These are phyloP conservation scores for Carcharodon carcharias DNA, from an alignment of 2,797 vertebrate genomes.

Conservation along the genomic window DNA sequence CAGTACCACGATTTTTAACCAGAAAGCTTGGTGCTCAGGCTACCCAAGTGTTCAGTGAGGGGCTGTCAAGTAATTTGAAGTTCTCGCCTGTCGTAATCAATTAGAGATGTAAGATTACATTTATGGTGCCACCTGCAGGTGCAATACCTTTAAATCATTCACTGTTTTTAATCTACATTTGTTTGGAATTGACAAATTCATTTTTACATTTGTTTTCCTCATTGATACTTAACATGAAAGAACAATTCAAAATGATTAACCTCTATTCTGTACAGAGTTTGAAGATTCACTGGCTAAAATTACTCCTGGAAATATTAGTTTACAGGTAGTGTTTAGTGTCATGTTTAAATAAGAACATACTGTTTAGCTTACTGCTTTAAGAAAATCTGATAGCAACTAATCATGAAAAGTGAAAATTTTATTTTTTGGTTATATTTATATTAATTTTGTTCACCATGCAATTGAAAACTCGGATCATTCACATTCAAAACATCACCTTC, in stretches of 20 bases:
- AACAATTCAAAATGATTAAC: conserved; percentile 4
- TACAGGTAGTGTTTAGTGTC: not conserved
- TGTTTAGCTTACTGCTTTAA: not conserved
- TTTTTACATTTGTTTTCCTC: not conserved
- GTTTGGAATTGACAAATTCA: not conserved
- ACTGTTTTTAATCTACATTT: not conserved
- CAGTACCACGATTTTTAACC: not conserved
- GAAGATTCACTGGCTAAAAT: not conserved
- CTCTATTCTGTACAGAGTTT: not conserved
- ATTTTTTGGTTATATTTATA: not conserved
- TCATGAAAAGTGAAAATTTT: not conserved
- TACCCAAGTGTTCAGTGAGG: not conserved
- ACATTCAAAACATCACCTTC: not conserved
- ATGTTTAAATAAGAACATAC: not conserved
- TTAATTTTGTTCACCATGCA: not conserved
- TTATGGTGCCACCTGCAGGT: not conserved
- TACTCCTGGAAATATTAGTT: not conserved
- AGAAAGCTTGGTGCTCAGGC: not conserved
- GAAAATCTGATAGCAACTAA: not conserved
- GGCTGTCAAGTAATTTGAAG: not conserved
- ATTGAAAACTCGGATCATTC: not conserved
- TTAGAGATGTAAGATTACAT: not conserved
- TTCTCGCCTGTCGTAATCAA: not conserved
- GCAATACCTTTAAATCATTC: not conserved
- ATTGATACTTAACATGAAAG: not conserved